Evolutionary conservation across 2,797 vertebrate genomes (phyloP).

Genomic region (Rhinophrynus dorsalis): DNA sequence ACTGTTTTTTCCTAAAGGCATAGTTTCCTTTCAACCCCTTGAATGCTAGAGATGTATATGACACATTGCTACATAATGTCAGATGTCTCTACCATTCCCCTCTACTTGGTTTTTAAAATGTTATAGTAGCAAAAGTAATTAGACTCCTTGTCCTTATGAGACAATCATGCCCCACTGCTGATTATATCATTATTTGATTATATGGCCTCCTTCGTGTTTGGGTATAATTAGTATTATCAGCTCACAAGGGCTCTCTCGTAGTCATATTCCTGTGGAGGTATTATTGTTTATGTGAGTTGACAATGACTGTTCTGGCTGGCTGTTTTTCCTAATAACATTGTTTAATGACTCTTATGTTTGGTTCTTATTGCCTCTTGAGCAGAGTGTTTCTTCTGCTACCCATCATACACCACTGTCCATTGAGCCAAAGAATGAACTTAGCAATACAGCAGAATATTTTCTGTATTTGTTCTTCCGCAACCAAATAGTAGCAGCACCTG

Average conservation of each 20-base stretch:
- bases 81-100: too few species aligned
- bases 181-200: conserved; percentile 29
- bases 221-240: conserved; percentile 31
- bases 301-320: conserved; percentile 28
- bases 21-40: too few species aligned
- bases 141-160: conserved; percentile 8
- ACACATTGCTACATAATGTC: too few species aligned
- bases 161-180: neutral
- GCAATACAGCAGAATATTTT: conserved; percentile 5
- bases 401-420: neutral
- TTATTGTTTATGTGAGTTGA: conserved; percentile 22
- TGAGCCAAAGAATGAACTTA: conserved; percentile 2
- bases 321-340: conserved; percentile 37
- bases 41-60: too few species aligned
- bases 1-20: too few species aligned
- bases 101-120: neutral
- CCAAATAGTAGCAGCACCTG: conserved; percentile 18
- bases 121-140: conserved; percentile 24
- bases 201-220: conserved; percentile 4
- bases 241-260: conserved; percentile 1
- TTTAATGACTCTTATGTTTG: conserved; percentile 34
- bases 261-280: neutral
- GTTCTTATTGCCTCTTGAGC: conserved; percentile 22
- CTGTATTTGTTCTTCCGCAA: conserved; percentile 8
- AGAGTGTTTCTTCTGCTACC: conserved; percentile 3